Evolutionary conservation across 2,888 invertebrate genomes (phyloP), one percentile per base, ranked within the genome.

Genomic region (Acleris sparsana): DNA sequence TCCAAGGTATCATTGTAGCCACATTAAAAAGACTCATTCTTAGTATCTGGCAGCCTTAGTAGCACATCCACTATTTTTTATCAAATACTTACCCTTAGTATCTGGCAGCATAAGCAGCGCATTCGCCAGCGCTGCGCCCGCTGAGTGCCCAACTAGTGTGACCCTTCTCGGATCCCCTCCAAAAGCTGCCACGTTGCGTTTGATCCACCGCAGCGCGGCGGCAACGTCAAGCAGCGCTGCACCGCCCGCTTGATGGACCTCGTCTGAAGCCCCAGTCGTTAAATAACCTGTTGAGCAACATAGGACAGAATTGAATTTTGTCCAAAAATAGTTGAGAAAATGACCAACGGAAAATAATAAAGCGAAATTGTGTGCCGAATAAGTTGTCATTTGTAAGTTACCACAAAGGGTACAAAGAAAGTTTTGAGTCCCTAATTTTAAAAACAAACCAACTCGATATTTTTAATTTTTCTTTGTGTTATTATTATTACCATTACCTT

Each of bases 121-220:
- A 85, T 97, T 97, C 71, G 95, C 97, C 46, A 97, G 93, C 2
- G 97, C 96, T 0, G 97, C 98, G 1, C 97, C 98, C 4, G 96
- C 96, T 61, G 96, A 96, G 89, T 98, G 97, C 2, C 97, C 98
- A 72, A 96, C 94, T 51, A 98, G 88, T 25, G 97, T 97, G 69
- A 98, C 95, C 60, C 96, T 93, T 55, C 93, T 89, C 0, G 96
- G 95, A 89, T 98, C 97, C 0, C 98, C 98, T n/a, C 97, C 97
- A 85, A 98, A 98, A 3, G 96, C 95, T 0, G 94, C 96, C 53
- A 98, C 95, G 87, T 98, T 97, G 75, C 94, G 94, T 72, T 95
- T 94, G 77, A 97, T 94, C 98, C 98, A 98, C 69, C 94, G 94
- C 69, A 98, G 93, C n/a, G 96, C 97, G 51, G 96, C 96, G 55